phyloP scores from a whole-genome alignment of 2,113 vertebrate genomes.

The Bungarus multicinctus region DNA sequence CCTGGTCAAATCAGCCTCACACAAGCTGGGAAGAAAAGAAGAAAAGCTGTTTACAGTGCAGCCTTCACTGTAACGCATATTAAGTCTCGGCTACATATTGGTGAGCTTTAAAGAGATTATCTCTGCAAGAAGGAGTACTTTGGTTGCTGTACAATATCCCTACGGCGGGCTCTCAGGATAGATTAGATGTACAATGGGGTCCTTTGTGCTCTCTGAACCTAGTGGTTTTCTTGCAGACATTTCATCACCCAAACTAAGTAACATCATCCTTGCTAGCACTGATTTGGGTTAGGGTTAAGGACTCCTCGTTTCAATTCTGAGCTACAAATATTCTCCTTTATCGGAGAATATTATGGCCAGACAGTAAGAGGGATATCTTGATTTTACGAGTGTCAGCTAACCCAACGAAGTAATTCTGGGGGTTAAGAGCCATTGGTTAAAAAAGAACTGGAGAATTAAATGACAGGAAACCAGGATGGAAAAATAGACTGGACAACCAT shows the following conservation, averaged over 20 bases:
- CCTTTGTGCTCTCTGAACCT: background rate
- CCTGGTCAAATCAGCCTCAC: background rate
- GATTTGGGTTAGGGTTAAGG: too few species aligned
- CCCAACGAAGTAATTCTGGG: too few species aligned
- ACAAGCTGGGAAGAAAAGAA: background rate
- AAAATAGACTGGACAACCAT: too few species aligned
- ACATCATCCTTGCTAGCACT: too few species aligned
- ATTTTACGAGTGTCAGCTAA: too few species aligned
- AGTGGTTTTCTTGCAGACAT: too few species aligned
- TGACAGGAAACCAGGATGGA: too few species aligned
- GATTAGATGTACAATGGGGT: background rate
- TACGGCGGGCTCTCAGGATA: background rate
- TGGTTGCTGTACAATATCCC: background rate
- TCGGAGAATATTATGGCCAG: background rate
- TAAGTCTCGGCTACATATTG: background rate
- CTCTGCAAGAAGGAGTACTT: background rate
- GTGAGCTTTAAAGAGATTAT: conserved; percentile 1
- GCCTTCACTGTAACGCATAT: background rate
- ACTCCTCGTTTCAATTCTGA: too few species aligned
- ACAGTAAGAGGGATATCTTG: background rate
- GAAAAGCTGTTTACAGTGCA: background rate
- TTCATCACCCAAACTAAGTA: too few species aligned
- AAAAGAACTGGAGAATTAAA: too few species aligned
- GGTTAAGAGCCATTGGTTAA: too few species aligned
- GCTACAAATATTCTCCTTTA: too few species aligned